These are phyloP conservation scores for Lampris megalopsis DNA, from an alignment of 2,113 vertebrate genomes.

Conservation along the genomic window DNA sequence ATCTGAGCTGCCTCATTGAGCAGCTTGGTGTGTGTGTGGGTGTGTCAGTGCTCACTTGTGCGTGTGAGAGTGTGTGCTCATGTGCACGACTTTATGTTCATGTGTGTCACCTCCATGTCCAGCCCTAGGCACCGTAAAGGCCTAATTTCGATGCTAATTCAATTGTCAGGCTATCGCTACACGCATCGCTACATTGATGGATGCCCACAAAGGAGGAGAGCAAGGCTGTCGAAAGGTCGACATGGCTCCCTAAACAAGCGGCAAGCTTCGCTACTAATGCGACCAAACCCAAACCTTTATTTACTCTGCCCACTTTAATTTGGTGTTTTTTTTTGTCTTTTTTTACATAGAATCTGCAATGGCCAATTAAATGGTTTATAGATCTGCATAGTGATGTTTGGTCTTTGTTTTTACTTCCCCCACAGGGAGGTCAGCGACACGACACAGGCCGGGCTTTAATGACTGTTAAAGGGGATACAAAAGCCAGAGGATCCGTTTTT, in stretches of 20 bases:
- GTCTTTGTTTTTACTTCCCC: no score
- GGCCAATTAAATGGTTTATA: no score
- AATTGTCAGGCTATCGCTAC: background rate
- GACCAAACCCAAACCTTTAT: no score
- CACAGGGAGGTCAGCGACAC: no score
- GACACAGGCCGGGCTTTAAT: no score
- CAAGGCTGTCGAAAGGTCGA: background rate
- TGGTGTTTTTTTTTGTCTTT: no score
- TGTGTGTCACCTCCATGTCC: background rate
- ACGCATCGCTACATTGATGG: conserved; percentile 4
- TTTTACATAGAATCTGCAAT: no score
- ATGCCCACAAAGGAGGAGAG: background rate
- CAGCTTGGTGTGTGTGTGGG: background rate
- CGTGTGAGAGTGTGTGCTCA: background rate
- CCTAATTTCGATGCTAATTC: conserved; percentile 10
- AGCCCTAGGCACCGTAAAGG: background rate
- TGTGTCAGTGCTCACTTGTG: background rate
- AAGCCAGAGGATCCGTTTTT: no score
- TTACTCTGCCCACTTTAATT: no score
- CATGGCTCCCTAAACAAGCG: background rate
- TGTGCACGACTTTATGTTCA: no score
- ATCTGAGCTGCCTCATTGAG: background rate
- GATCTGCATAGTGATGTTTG: no score
- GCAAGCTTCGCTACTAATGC: background rate
- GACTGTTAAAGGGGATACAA: no score